A percentile compares a stretch with the other conserved stretches of the same genome.
phyloP scores from a whole-genome alignment of 1,140 invertebrate genomes.

The Chrysoperla carnea region DNA sequence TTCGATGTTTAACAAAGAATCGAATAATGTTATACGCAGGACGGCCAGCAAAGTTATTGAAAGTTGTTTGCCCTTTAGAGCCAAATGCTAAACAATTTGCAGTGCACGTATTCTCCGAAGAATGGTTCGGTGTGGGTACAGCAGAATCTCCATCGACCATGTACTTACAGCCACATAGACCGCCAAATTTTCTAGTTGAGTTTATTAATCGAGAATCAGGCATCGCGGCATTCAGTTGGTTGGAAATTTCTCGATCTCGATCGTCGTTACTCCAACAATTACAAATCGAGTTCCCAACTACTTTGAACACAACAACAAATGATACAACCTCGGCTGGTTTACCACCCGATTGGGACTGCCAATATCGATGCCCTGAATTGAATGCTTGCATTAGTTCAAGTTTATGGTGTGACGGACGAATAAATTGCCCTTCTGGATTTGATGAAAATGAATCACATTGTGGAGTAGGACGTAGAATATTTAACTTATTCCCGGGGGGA shows the following conservation, averaged over 20 bases:
- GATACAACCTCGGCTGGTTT: conserved; percentile 24
- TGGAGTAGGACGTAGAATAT: conserved; percentile 23
- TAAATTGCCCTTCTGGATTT: conserved; percentile 69
- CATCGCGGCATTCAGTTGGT: conserved; percentile 45
- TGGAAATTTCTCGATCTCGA: conserved; percentile 48
- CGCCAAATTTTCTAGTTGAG: conserved; percentile 47
- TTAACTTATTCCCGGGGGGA: conserved; percentile 24
- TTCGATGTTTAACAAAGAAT: conserved; percentile 39
- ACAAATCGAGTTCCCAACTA: conserved; percentile 16
- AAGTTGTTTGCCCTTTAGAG: conserved; percentile 53
- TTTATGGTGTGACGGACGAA: conserved; percentile 73
- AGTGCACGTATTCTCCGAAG: conserved; percentile 56
- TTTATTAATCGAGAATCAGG: conserved; percentile 53
- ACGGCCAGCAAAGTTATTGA: conserved; percentile 39
- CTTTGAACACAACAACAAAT: conserved; percentile 29
- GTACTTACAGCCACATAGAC: conserved; percentile 24
- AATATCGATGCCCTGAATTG: conserved; percentile 67
- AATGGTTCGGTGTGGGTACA: conserved; percentile 32
- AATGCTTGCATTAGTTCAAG: conserved; percentile 72
- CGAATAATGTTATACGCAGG: conserved; percentile 43
- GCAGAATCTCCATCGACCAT: conserved; percentile 10
- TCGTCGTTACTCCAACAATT: conserved; percentile 44
- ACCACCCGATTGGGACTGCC: conserved; percentile 34
- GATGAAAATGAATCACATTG: conserved; percentile 60
- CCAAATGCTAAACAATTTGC: conserved; percentile 43